These are phyloP conservation scores for Scelioninae gen. 2 DNA, from an alignment of 2,888 invertebrate species.

Conservation along the genomic window DNA sequence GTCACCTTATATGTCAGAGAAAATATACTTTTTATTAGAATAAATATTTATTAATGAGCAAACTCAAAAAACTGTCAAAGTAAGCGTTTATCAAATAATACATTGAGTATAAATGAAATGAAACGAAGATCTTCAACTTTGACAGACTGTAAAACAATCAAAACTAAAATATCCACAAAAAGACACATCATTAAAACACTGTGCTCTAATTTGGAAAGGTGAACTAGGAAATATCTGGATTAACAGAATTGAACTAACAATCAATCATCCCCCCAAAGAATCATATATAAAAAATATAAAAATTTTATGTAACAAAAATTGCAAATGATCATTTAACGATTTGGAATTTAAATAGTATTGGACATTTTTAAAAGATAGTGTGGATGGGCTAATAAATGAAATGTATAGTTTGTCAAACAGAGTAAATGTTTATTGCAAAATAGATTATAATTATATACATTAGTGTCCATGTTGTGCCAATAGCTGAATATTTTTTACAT, in stretches of 20 bases:
- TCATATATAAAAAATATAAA: neutral
- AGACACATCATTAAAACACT: conserved; percentile 11
- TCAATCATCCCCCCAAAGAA: no score
- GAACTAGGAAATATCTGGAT: conserved; percentile 3
- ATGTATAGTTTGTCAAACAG: conserved; percentile 73
- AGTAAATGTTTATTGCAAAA: conserved; percentile 75
- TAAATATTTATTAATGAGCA: no score
- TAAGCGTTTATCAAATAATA: no score
- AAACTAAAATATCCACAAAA: conserved; percentile 7
- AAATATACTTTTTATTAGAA: no score
- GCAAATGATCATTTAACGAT: conserved; percentile 1
- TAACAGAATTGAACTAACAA: neutral
- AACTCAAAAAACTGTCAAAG: no score
- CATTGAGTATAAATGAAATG: no score
- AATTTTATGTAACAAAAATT: neutral
- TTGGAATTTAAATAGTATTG: neutral
- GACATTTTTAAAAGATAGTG: conserved; percentile 50
- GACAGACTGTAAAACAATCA: conserved; percentile 1
- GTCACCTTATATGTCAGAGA: no score
- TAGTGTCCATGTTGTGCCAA: conserved; percentile 73
- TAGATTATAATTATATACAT: conserved; percentile 73
- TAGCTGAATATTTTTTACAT: conserved; percentile 73
- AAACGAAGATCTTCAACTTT: conserved; percentile 12
- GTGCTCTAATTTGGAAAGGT: conserved; percentile 11
- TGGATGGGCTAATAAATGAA: conserved; percentile 72